phyloP scores from a whole-genome alignment of 2,888 invertebrate species.

The Lucinisca nassula region DNA sequence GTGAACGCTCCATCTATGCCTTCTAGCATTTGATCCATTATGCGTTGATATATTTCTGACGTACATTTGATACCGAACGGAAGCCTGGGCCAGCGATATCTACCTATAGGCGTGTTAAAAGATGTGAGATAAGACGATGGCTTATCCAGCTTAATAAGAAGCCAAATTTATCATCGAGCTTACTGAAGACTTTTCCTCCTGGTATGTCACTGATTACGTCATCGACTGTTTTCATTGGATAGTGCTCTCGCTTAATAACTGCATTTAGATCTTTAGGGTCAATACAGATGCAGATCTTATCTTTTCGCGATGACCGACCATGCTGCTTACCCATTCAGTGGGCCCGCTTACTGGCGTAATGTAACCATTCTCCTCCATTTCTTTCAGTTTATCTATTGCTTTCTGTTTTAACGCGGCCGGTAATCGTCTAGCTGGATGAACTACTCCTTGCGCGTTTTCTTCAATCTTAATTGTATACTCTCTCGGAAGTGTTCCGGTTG shows the following conservation, averaged over 20 bases:
- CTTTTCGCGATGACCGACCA: too few species aligned
- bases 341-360: conserved; percentile 64
- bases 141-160: conserved; percentile 68
- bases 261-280: conserved; percentile 70
- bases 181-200: too few species aligned
- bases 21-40: conserved; percentile 65
- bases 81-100: conserved; percentile 67
- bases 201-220: conserved; percentile 68
- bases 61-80: conserved; percentile 71
- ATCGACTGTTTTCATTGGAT: conserved; percentile 72
- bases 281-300: conserved; percentile 71
- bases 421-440: conserved; percentile 16
- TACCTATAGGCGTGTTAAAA: conserved; percentile 72
- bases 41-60: conserved; percentile 67
- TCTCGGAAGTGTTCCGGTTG: not conserved
- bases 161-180: conserved; percentile 63
- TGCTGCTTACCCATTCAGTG: too few species aligned
- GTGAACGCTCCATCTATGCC: conserved; percentile 58
- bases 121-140: conserved; percentile 70
- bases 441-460: conserved; percentile 26
- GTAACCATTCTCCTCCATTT: conserved; percentile 70
- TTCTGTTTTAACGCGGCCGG: conserved; percentile 64
- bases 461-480: conserved; percentile 3
- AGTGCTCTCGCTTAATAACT: conserved; percentile 59
- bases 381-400: conserved; percentile 61